Percentiles rank a stretch among this genome's conserved stretches.
Conservation (phyloP, 2,888 invertebrate genomes). For the Parasteatoda lunata region DNA sequence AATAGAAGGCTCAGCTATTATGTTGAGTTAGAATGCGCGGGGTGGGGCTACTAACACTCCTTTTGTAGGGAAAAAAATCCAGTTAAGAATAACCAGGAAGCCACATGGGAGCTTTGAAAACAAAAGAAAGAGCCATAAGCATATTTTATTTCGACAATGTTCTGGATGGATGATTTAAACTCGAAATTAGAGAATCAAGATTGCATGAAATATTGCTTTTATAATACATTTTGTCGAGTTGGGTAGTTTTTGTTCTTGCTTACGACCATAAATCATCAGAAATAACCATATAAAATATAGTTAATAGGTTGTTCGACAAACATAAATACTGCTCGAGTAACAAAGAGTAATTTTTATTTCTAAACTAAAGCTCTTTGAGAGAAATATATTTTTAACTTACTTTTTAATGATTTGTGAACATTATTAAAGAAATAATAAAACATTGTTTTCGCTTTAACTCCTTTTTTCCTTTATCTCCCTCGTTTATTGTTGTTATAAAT, state of each 20-base stretch:
- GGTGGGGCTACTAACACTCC: background rate
- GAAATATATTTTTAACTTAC: no score
- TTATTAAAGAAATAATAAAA: no score
- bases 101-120: background rate
- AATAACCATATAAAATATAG: no score
- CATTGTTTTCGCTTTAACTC: no score
- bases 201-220: background rate
- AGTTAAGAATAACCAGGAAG: background rate
- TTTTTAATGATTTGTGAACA: no score
- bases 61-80: background rate
- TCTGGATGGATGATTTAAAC: background rate
- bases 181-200: background rate
- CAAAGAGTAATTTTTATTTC: no score
- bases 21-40: background rate
- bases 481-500: no score
- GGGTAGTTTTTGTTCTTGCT: background rate
- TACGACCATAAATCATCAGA: no score
- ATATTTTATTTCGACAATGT: background rate
- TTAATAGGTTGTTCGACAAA: no score
- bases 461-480: no score
- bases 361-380: no score
- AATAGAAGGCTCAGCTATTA: slow-evolving; percentile 7
- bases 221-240: background rate
- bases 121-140: background rate
- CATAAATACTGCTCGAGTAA: no score